phyloP scores from a whole-genome alignment of 2,888 invertebrate genomes.

The Cybosia mesomella region DNA sequence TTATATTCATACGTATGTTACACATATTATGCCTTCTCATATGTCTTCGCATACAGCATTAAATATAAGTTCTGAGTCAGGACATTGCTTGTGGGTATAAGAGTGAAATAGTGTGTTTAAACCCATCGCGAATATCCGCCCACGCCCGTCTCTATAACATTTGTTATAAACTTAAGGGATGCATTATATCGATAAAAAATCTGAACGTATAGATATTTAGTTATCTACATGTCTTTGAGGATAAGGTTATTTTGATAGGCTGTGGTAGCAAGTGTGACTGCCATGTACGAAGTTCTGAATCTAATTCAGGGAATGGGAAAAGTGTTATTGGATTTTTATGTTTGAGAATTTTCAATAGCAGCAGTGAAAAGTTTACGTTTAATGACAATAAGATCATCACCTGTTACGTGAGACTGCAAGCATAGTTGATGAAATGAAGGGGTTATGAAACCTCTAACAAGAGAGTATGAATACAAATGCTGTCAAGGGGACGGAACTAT shows the following conservation, averaged over 20 bases:
- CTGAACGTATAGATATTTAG: not conserved
- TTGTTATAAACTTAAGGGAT: slow-evolving; percentile 71
- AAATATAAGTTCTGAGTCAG: slow-evolving; percentile 58
- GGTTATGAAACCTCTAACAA: not conserved
- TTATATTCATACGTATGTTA: too few relatives aligned
- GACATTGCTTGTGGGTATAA: slow-evolving; percentile 77
- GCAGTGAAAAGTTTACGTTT: not conserved
- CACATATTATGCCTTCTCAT: not conserved
- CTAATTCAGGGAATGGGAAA: too few relatives aligned
- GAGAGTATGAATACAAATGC: too few relatives aligned
- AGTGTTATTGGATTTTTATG: too few relatives aligned
- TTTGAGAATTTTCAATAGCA: too few relatives aligned
- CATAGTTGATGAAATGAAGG: not conserved
- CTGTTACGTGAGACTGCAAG: not conserved
- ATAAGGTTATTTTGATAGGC: too few relatives aligned
- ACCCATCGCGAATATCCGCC: slow-evolving; percentile 67
- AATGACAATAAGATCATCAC: not conserved
- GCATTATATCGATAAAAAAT: slow-evolving; percentile 27
- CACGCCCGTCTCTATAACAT: slow-evolving; percentile 69
- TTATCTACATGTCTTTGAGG: too few relatives aligned
- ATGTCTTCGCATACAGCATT: slow-evolving; percentile 16
- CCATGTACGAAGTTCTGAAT: too few relatives aligned
- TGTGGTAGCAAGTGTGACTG: too few relatives aligned
- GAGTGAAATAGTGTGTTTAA: slow-evolving; percentile 84
- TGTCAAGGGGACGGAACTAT: too few relatives aligned